Evolutionary conservation across 1,140 invertebrate species (phyloP).

Genomic region (Diorhabda sublineata): DNA sequence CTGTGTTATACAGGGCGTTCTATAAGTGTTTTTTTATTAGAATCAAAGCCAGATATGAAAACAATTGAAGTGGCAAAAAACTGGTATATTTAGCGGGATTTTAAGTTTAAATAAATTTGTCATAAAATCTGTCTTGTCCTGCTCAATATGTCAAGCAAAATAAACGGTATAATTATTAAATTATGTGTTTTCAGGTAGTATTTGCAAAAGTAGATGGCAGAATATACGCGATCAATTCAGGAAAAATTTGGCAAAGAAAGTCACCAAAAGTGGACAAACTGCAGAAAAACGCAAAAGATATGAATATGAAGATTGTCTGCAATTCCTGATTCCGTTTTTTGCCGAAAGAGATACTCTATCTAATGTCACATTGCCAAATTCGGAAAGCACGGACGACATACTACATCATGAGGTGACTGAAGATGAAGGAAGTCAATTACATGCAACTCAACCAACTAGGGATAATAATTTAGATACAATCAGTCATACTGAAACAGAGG

Average conservation of each 20-base stretch:
- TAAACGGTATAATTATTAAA: neutral
- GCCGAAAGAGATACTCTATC: constrained; percentile 13
- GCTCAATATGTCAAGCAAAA: neutral
- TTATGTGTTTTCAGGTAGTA: neutral
- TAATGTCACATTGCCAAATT: constrained; percentile 1
- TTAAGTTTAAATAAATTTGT: too few relatives aligned
- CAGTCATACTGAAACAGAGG: too few relatives aligned
- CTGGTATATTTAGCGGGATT: too few relatives aligned
- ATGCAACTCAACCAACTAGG: too few relatives aligned
- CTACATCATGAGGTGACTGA: too few relatives aligned
- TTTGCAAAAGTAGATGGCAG: neutral
- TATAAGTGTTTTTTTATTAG: too few relatives aligned
- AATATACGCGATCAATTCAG: constrained; percentile 13
- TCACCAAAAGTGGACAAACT: constrained; percentile 26
- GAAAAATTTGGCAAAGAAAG: constrained; percentile 18
- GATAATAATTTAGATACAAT: neutral
- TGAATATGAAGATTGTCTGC: constrained; percentile 20
- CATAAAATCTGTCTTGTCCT: neutral
- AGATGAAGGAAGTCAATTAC: too few relatives aligned
- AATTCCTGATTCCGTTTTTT: constrained; percentile 22
- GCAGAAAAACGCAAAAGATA: constrained; percentile 17
- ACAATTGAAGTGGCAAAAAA: too few relatives aligned
- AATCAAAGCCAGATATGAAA: too few relatives aligned
- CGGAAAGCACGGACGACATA: too few relatives aligned
- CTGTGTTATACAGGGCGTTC: too few relatives aligned